phyloP scores from a whole-genome alignment of 2,113 vertebrate genomes.

The Limnothrissa miodon region DNA sequence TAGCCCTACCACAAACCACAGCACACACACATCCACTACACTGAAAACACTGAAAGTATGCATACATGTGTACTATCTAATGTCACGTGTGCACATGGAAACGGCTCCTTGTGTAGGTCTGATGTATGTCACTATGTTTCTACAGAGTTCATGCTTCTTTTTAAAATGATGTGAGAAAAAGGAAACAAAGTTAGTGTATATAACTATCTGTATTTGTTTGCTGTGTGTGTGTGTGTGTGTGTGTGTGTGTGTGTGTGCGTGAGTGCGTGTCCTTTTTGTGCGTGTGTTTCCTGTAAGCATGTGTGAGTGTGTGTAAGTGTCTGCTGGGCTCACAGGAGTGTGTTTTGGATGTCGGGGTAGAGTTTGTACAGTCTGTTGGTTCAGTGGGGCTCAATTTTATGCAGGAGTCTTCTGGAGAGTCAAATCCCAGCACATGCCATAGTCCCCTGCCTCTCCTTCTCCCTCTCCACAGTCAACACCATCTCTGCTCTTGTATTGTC shows the following conservation, averaged over 20 bases:
- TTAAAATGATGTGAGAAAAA: background rate
- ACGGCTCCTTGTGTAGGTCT: background rate
- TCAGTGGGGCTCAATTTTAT: background rate
- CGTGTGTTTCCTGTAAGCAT: slow-evolving; percentile 16
- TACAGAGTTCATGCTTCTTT: slow-evolving; percentile 9
- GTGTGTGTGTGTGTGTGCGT: slow-evolving; percentile 31
- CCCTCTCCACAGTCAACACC: background rate
- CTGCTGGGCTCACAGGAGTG: background rate
- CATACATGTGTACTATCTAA: slow-evolving; percentile 26
- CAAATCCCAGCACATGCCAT: background rate
- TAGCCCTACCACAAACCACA: slow-evolving; percentile 59
- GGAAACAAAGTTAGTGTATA: background rate
- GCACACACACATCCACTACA: slow-evolving; percentile 55
- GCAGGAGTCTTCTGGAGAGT: background rate
- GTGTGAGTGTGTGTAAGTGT: background rate
- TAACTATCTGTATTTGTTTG: background rate
- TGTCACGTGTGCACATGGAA: background rate
- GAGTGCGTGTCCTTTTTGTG: slow-evolving; percentile 1
- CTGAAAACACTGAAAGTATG: slow-evolving; percentile 36
- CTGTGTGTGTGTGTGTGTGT: slow-evolving; percentile 32
- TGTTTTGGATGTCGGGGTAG: background rate
- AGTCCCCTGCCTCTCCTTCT: background rate
- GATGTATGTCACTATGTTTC: background rate
- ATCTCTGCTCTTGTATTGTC: background rate
- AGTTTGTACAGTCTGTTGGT: background rate